Conservation (phyloP, 2,113 vertebrate genomes). For the Ameiurus melas region DNA sequence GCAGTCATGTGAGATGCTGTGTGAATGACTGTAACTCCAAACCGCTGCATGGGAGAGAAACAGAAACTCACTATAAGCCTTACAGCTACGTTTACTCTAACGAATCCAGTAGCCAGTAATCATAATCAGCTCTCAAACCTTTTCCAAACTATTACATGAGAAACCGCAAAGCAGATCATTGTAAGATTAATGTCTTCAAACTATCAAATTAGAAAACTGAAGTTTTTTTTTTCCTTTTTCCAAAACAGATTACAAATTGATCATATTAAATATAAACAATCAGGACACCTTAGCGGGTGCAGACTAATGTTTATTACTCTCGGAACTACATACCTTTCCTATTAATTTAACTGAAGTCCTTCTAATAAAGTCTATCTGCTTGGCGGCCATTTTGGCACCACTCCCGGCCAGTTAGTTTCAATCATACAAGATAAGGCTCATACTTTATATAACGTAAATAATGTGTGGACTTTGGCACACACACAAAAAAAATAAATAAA, state of each 20-base stretch:
- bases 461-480: neutral
- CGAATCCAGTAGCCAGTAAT: neutral
- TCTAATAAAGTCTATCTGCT: neutral
- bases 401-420: neutral
- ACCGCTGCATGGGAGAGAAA: conserved; percentile 23
- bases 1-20: conserved; percentile 42
- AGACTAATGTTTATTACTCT: neutral
- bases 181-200: neutral
- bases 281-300: neutral
- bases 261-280: neutral
- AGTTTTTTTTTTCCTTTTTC: neutral
- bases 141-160: neutral
- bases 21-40: conserved; percentile 48
- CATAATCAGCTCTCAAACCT: neutral
- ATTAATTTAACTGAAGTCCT: neutral
- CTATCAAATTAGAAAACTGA: neutral
- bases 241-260: neutral
- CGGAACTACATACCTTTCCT: neutral
- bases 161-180: neutral
- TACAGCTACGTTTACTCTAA: neutral
- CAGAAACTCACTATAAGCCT: neutral
- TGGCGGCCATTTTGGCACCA: neutral
- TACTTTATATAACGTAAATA: neutral
- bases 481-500: too few relatives aligned
- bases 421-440: neutral